A percentile compares a stretch with the other conserved stretches of the same genome.
phyloP scores from a whole-genome alignment of 2,113 vertebrate genomes.

The Neolamprologus variostigma region DNA sequence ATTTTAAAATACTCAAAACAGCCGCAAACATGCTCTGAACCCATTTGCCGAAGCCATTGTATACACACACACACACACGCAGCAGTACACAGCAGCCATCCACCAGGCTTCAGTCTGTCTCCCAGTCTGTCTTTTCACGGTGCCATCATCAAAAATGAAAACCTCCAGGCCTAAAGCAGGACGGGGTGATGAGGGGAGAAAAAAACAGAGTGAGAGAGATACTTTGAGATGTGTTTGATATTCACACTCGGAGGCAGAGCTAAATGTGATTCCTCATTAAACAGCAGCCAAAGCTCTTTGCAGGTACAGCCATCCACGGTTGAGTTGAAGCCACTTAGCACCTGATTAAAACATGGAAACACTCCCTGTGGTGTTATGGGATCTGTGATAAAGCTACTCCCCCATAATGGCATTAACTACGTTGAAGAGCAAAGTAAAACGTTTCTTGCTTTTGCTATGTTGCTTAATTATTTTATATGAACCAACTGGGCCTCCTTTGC shows the following conservation, averaged over 20 bases:
- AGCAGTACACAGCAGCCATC: not conserved
- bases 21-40: not conserved
- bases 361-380: conserved; percentile 41
- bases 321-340: conserved; percentile 67
- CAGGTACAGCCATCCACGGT: conserved; percentile 43
- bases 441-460: conserved; percentile 17
- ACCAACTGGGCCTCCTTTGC: not conserved
- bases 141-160: conserved; percentile 38
- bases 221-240: conserved; percentile 49
- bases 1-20: not conserved
- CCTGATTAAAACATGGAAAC: conserved; percentile 67
- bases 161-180: conserved; percentile 14
- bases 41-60: not conserved
- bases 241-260: conserved; percentile 57
- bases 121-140: not conserved
- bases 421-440: conserved; percentile 32
- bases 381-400: conserved; percentile 45
- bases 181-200: not conserved
- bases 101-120: not conserved
- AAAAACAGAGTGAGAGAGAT: not conserved
- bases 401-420: conserved; percentile 21
- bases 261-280: conserved; percentile 63
- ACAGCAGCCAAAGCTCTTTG: conserved; percentile 36
- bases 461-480: conserved; percentile 25
- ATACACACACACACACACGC: not conserved